phyloP scores from a whole-genome alignment of 2,113 vertebrate species.

The Gorsachius goisagi region DNA sequence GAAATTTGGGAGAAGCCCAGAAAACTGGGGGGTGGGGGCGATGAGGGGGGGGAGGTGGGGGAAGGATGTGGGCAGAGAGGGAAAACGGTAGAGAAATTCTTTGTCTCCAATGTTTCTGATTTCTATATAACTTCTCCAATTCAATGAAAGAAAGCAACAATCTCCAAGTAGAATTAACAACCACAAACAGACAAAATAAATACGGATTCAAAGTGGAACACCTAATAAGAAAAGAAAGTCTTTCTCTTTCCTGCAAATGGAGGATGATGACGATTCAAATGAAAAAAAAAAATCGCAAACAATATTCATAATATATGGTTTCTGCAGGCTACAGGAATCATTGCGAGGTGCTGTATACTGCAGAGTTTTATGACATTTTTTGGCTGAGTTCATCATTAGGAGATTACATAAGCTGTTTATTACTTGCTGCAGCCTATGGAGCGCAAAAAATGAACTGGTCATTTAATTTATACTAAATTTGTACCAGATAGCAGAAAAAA shows the following conservation, averaged over 20 bases:
- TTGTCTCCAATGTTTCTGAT: not conserved
- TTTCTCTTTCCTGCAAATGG: slow-evolving; percentile 21
- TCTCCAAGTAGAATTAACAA: slow-evolving; percentile 23
- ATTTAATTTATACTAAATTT: slow-evolving; percentile 68
- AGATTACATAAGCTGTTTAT: slow-evolving; percentile 72
- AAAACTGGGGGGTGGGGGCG: not conserved
- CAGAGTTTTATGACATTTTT: slow-evolving; percentile 62
- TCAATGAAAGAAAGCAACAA: not conserved
- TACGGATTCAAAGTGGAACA: not conserved
- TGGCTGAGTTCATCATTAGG: slow-evolving; percentile 61
- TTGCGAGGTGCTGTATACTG: slow-evolving; percentile 35
- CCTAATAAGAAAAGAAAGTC: slow-evolving; percentile 26
- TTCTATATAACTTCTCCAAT: not conserved
- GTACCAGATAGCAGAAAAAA: slow-evolving; percentile 44
- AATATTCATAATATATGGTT: slow-evolving; percentile 50
- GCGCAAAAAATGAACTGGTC: slow-evolving; percentile 55
- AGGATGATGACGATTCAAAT: slow-evolving; percentile 33
- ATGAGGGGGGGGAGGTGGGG: too few species aligned
- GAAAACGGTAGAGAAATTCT: not conserved
- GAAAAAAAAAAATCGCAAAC: slow-evolving; percentile 52
- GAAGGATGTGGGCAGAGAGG: not conserved
- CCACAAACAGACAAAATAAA: slow-evolving; percentile 22
- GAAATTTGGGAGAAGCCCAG: not conserved
- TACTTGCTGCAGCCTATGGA: slow-evolving; percentile 60
- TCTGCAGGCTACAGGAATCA: slow-evolving; percentile 55